Percentiles rank a stretch among this genome's conserved stretches.
phyloP scores from a whole-genome alignment of 2,113 vertebrate genomes.

The Isichthys henryi region DNA sequence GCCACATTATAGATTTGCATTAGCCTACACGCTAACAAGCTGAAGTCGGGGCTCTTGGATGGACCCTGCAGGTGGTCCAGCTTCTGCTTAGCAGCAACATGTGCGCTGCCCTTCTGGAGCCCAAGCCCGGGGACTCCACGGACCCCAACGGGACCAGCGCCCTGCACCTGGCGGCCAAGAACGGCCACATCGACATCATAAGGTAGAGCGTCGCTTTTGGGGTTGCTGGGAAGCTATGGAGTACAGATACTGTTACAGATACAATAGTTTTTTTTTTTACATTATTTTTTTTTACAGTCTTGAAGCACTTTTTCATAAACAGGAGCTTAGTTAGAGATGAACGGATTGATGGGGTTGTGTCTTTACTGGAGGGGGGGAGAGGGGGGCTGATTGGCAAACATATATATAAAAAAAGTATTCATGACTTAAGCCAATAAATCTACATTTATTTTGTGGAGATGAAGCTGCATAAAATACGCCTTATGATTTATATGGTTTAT shows the following conservation, averaged over 20 bases:
- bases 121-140: constrained; percentile 71
- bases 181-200: constrained; percentile 96
- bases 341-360: no score
- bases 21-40: neutral
- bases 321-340: no score
- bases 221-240: neutral
- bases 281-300: neutral
- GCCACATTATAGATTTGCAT: neutral
- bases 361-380: no score
- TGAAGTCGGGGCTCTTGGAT: constrained; percentile 12
- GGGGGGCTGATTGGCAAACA: no score
- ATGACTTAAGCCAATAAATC: no score
- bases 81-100: constrained; percentile 93
- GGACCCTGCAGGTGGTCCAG: constrained; percentile 77
- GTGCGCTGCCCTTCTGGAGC: constrained; percentile 88
- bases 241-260: neutral
- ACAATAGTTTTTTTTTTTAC: neutral
- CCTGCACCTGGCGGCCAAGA: constrained; percentile 92
- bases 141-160: constrained; percentile 94
- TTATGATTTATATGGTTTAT: neutral
- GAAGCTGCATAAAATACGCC: no score
- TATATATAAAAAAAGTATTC: no score
- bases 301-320: neutral
- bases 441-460: no score
- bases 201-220: constrained; percentile 55